Base-by-base conservation (phyloP, 2,888 invertebrate species). In the Meteorus cinctellus region DNA sequence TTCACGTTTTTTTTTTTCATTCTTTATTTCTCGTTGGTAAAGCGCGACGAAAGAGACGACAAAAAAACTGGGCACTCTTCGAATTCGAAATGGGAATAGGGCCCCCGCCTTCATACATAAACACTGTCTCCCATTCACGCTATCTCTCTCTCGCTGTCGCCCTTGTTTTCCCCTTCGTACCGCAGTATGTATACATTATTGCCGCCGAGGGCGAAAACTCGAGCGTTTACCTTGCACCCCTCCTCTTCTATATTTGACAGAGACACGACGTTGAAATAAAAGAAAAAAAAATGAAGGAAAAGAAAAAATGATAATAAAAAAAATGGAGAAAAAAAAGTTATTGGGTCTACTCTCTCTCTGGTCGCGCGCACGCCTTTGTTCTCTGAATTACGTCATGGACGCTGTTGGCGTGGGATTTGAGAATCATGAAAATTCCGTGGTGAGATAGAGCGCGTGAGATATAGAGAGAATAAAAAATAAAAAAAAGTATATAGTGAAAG, bases 381-480 rank as follows among this genome's bases (percentile, higher is more conserved):
- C 69, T 69, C 55, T 69, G 34, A 69, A 67, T 67, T 55, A 69
- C 55, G 69, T 69, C 69, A 67, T 67, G 41, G 67, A 67, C 27
- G 19, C 67, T 48, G 67, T 67, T 48, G 67, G 45, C 67, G 67
- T 67, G 67, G 67, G 67, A 67, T 67, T 48, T 45, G 24, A 27
- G 67, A 67, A 67, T 48, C 67, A 45, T 41, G 67, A 67, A 67
- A 67, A 67, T 67, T 67, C 67, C 67, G 45, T 62, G 31, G 62
- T 31, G 62, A 29, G 31, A 62, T 27, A 62, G 31, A 31, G 31
- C 12, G 62, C n/a, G 10, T 27, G 31, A 29, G 31, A 31, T 62
- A 62, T 31, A n/a, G 62, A 62, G 27, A 14, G 14, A 27, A 59
- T 14, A 60, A 62, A 29, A 12, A 29, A 31, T 12, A 31, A 6